Conservation (phyloP, 2,888 invertebrate genomes). For the Hydrotaea diabolus region DNA sequence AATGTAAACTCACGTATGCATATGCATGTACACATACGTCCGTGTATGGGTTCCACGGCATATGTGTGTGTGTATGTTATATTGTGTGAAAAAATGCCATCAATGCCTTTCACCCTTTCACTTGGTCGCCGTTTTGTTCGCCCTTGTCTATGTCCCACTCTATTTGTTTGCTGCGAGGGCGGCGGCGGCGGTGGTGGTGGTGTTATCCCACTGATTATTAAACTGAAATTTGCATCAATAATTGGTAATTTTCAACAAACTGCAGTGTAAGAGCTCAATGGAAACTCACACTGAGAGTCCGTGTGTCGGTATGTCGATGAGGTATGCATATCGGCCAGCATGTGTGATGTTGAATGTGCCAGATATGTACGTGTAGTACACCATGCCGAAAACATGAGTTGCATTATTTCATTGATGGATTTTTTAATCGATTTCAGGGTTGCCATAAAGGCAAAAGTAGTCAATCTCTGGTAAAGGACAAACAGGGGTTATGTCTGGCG, state of each 20-base stretch:
- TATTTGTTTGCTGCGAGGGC: not conserved
- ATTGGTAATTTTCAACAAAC: constrained; percentile 66
- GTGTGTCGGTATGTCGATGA: not conserved
- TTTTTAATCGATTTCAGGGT: constrained; percentile 26
- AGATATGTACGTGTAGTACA: not conserved
- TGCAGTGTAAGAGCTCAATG: not conserved
- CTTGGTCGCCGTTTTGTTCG: no score
- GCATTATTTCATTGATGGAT: constrained; percentile 30
- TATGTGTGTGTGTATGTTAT: no score
- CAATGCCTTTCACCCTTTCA: no score
- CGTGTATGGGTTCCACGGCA: no score
- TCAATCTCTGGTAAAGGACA: no score
- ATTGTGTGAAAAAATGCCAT: no score
- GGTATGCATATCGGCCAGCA: not conserved
- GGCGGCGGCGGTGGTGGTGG: not conserved
- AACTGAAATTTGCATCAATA: constrained; percentile 70
- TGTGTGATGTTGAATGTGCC: not conserved
- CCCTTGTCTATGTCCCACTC: not conserved
- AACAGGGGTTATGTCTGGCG: no score
- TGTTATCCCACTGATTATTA: constrained; percentile 65
- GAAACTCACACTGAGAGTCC: not conserved
- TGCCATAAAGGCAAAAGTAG: no score
- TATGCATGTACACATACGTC: no score
- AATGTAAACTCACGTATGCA: not conserved
- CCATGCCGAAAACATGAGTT: constrained; percentile 6